phyloP scores from a whole-genome alignment of 2,888 invertebrate genomes.

The Protodeltote pygarga region DNA sequence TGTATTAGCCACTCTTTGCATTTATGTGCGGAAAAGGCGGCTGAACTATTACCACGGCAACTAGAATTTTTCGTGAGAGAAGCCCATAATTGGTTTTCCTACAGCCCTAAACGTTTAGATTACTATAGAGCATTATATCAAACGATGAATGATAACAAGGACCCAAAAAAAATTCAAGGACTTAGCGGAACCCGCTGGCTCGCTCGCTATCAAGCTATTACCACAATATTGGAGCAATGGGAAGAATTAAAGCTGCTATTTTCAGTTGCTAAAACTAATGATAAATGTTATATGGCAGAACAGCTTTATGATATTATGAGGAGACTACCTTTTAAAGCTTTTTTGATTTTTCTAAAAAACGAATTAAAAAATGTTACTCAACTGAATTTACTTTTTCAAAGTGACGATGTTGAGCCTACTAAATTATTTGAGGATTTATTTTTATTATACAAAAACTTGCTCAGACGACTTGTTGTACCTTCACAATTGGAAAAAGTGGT shows the following conservation, averaged over 20 bases:
- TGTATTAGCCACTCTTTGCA: conserved; percentile 22
- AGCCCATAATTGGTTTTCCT: conserved; percentile 48
- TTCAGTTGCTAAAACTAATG: conserved; percentile 37
- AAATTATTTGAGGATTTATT: conserved; percentile 37
- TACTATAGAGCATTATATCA: conserved; percentile 43
- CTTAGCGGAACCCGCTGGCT: conserved; percentile 47
- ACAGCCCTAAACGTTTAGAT: conserved; percentile 43
- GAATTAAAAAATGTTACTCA: conserved; percentile 42
- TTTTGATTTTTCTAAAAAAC: conserved; percentile 40
- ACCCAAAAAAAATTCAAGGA: conserved; percentile 39
- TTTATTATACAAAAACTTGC: conserved; percentile 42
- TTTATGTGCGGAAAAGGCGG: conserved; percentile 30
- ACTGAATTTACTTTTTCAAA: conserved; percentile 47
- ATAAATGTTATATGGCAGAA: conserved; percentile 47
- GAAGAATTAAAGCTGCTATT: conserved; percentile 52
- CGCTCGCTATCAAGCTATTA: conserved; percentile 36
- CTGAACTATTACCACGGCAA: conserved; percentile 25
- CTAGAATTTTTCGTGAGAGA: conserved; percentile 38
- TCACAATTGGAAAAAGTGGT: conserved; percentile 43
- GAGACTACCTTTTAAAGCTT: conserved; percentile 32
- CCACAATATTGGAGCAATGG: conserved; percentile 51
- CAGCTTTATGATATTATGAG: conserved; percentile 43
- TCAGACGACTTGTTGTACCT: conserved; percentile 44
- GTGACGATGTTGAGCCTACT: conserved; percentile 42
- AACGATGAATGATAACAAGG: conserved; percentile 32